Percentiles rank a stretch among this genome's conserved stretches.
These are phyloP conservation scores for Heliocidaris tuberculata DNA, from an alignment of 35 echinoderm and acorn worm genomes.

Conservation along the genomic window DNA sequence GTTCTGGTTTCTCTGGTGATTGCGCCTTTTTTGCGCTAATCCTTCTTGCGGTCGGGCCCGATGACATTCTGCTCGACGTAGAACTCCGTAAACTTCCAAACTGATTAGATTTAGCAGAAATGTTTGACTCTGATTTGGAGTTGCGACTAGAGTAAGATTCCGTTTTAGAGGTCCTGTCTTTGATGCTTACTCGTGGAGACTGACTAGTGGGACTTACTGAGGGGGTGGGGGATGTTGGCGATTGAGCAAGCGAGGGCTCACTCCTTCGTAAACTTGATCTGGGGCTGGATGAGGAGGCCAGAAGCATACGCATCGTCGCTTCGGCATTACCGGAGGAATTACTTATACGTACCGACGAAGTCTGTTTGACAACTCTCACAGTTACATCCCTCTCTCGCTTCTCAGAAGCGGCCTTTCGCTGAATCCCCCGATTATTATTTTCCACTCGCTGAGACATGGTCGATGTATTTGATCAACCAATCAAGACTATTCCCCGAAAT, in stretches of 20 bases:
- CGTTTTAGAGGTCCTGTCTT: constrained; percentile 30
- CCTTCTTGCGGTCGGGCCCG: constrained; percentile 20
- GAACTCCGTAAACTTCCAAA: constrained; percentile 46
- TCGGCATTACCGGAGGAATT: constrained; percentile 51
- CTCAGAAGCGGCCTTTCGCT: constrained; percentile 60
- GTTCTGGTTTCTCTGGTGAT: constrained; percentile 49
- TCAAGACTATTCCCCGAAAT: neutral
- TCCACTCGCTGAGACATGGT: constrained; percentile 24
- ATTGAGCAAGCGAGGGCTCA: constrained; percentile 35
- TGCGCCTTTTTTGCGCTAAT: constrained; percentile 39
- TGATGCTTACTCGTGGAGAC: neutral
- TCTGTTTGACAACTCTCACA: constrained; percentile 43
- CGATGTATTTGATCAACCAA: neutral
- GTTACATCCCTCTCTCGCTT: constrained; percentile 60
- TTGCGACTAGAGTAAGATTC: constrained; percentile 16
- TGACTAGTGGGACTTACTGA: neutral
- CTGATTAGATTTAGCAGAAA: constrained; percentile 12
- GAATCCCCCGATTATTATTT: constrained; percentile 48
- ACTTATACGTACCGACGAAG: constrained; percentile 35
- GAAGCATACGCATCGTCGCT: constrained; percentile 53
- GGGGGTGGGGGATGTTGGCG: neutral
- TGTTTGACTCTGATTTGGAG: constrained; percentile 35
- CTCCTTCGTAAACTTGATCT: constrained; percentile 47
- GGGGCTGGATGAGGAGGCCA: constrained; percentile 48
- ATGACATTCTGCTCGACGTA: constrained; percentile 26